A percentile compares a stretch with the other conserved stretches of the same genome.
Conservation (phyloP, 92 coral and sea anemone genomes). For the Desmophyllum pertusum region DNA sequence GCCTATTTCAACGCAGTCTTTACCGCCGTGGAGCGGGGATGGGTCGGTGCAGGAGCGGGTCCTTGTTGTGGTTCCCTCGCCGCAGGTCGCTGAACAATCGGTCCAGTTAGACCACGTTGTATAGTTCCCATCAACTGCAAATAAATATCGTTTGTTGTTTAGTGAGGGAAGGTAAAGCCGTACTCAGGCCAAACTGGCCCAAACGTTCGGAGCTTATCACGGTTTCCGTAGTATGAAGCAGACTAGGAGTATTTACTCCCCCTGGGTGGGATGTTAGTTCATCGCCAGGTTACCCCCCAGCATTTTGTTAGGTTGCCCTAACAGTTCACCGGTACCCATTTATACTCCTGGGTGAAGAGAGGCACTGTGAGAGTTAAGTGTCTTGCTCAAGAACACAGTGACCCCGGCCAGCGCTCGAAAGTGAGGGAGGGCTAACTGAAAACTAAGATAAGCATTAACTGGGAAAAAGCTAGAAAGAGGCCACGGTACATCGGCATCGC, state of each 20-base stretch:
- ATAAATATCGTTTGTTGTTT: neutral
- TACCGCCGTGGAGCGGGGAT: constrained; percentile 87
- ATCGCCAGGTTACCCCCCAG: too few relatives aligned
- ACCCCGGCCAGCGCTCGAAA: neutral
- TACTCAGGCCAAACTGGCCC: too few relatives aligned
- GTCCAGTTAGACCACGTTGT: constrained; percentile 93
- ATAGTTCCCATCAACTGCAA: constrained; percentile 87
- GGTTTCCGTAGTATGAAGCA: too few relatives aligned
- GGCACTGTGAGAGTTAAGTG: too few relatives aligned
- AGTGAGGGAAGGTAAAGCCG: too few relatives aligned
- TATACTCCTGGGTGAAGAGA: too few relatives aligned
- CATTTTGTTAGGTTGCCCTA: too few relatives aligned
- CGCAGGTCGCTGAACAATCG: constrained; percentile 89
- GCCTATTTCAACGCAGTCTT: constrained; percentile 81
- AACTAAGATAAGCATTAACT: neutral
- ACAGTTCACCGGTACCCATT: too few relatives aligned
- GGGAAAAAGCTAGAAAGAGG: neutral
- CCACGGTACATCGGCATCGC: neutral
- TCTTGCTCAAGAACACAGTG: too few relatives aligned
- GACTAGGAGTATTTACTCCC: too few relatives aligned
- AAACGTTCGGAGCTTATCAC: too few relatives aligned
- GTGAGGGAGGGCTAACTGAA: neutral
- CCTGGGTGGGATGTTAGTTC: too few relatives aligned
- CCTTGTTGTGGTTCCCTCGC: constrained; percentile 92
- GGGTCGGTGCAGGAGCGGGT: constrained; percentile 86